Conservation (phyloP, 1,140 invertebrate genomes). For the Diachasmimorpha longicaudata region DNA sequence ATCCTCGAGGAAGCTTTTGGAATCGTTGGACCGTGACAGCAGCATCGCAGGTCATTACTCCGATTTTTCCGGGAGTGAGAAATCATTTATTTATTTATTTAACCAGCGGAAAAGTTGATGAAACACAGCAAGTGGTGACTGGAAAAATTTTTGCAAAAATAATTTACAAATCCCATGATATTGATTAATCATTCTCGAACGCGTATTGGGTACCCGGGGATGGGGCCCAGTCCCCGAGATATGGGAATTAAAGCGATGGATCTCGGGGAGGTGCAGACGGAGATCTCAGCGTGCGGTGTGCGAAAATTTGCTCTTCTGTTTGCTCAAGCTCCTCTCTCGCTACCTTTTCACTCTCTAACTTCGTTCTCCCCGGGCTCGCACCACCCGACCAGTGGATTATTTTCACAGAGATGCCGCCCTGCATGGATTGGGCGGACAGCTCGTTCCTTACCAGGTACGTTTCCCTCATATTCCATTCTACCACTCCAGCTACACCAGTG, state of each 20-base stretch:
- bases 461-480: neutral
- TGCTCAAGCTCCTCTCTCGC: conserved; percentile 35
- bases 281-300: conserved; percentile 37
- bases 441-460: conserved; percentile 17
- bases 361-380: neutral
- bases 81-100: too few relatives aligned
- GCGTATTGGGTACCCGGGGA: neutral
- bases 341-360: conserved; percentile 23
- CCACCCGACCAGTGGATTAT: neutral
- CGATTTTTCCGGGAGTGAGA: too few relatives aligned
- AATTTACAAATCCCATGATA: neutral
- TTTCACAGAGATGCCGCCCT: neutral
- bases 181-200: neutral
- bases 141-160: neutral
- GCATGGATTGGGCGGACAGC: conserved; percentile 38
- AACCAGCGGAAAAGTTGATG: too few relatives aligned
- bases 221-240: neutral
- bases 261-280: conserved; percentile 41
- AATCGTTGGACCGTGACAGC: neutral
- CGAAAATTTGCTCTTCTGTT: conserved; percentile 48
- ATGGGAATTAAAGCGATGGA: conserved; percentile 15
- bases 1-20: neutral
- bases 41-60: too few relatives aligned
- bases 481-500: neutral
- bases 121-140: too few relatives aligned